Evolutionary conservation across 2,888 invertebrate genomes (phyloP).

Genomic region (Acleris cristana): DNA sequence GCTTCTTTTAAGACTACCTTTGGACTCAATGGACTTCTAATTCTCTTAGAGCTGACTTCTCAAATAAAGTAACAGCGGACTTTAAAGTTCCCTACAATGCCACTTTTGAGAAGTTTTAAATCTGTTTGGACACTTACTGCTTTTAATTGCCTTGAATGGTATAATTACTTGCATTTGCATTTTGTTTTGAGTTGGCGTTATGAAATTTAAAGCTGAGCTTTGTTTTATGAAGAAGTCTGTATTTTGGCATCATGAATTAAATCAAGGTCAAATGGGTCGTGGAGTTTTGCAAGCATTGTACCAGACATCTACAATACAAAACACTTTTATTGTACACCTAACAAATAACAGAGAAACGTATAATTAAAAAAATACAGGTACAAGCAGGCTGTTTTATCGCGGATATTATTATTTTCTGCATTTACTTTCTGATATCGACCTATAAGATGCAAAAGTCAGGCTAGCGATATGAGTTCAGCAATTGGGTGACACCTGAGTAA

Average conservation of each 20-base stretch:
- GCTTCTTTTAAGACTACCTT: constrained; percentile 13
- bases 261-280: too few relatives aligned
- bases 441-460: too few relatives aligned
- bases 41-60: constrained; percentile 5
- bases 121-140: constrained; percentile 12
- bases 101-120: constrained; percentile 19
- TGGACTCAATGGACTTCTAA: constrained; percentile 11
- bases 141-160: constrained; percentile 1
- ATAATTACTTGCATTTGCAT: constrained; percentile 6
- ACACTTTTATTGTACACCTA: too few relatives aligned
- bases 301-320: too few relatives aligned
- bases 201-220: constrained; percentile 4
- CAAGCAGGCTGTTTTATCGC: too few relatives aligned
- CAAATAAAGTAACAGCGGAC: constrained; percentile 12
- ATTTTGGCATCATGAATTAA: background rate
- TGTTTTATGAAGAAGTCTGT: background rate
- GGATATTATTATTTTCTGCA: too few relatives aligned
- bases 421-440: too few relatives aligned
- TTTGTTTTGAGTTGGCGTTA: constrained; percentile 7
- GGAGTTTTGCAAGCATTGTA: too few relatives aligned
- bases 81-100: constrained; percentile 6
- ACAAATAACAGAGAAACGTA: too few relatives aligned
- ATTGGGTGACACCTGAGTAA: too few relatives aligned
- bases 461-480: too few relatives aligned
- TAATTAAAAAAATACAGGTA: too few relatives aligned